phyloP scores from a whole-genome alignment of 2,888 invertebrate genomes.

The Euzophera pinguis region DNA sequence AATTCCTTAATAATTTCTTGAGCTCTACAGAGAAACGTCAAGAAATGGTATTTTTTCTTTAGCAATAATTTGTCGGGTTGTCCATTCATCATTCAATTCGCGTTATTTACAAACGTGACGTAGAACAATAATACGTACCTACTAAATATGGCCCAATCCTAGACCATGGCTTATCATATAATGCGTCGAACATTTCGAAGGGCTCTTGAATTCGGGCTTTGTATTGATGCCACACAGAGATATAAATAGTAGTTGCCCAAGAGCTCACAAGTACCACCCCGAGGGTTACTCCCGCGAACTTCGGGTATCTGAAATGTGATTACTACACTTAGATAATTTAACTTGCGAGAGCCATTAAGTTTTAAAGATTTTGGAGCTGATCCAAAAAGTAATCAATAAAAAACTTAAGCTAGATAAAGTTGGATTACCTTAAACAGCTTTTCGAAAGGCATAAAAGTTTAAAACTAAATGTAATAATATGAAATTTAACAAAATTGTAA shows the following conservation, averaged over 20 bases:
- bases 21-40: no score
- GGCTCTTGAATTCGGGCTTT: constrained; percentile 88
- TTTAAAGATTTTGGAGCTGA: no score
- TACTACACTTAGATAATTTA: not conserved
- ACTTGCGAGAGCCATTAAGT: no score
- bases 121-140: constrained; percentile 71
- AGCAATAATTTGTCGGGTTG: no score
- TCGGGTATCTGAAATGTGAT: constrained; percentile 74
- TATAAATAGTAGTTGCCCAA: constrained; percentile 87
- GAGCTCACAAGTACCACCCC: constrained; percentile 83
- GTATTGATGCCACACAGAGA: constrained; percentile 87
- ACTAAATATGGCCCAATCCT: constrained; percentile 89
- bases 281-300: constrained; percentile 80
- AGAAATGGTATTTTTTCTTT: no score
- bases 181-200: constrained; percentile 89
- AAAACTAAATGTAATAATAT: not conserved
- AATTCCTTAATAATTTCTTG: not conserved
- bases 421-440: no score
- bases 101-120: no score
- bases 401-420: not conserved
- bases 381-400: not conserved
- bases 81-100: no score
- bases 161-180: constrained; percentile 92
- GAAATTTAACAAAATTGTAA: not conserved
- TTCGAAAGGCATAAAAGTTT: no score